phyloP scores from a whole-genome alignment of 2,113 vertebrate species.

The Neomonachus schauinslandi region DNA sequence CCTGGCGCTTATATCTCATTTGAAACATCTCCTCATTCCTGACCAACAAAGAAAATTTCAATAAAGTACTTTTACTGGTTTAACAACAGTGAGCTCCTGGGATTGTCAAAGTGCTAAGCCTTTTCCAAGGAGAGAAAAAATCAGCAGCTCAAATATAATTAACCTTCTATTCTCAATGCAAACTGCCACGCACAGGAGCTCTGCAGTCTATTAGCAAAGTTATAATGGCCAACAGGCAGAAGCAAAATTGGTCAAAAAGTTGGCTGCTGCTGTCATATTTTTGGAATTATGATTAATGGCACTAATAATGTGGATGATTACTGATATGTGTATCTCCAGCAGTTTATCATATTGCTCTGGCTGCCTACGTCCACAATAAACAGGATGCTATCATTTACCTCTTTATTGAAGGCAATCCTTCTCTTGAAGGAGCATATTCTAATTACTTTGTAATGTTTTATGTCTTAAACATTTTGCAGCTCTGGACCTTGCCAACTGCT shows the following conservation, averaged over 20 bases:
- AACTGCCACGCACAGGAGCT: slow-evolving; percentile 90
- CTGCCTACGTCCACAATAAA: slow-evolving; percentile 94
- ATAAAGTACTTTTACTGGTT: slow-evolving; percentile 90
- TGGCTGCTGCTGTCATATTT: slow-evolving; percentile 91
- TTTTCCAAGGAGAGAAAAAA: slow-evolving; percentile 90
- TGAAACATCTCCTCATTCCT: slow-evolving; percentile 91
- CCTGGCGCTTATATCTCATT: slow-evolving; percentile 87
- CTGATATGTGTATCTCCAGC: slow-evolving; percentile 92
- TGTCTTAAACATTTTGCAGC: slow-evolving; percentile 92
- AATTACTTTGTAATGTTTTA: slow-evolving; percentile 94
- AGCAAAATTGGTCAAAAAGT: slow-evolving; percentile 91
- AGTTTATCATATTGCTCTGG: slow-evolving; percentile 94
- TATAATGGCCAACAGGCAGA: slow-evolving; percentile 91
- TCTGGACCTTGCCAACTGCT: slow-evolving; percentile 91
- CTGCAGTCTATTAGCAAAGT: slow-evolving; percentile 89
- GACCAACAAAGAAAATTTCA: slow-evolving; percentile 94
- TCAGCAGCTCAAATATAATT: slow-evolving; percentile 97
- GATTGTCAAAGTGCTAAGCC: slow-evolving; percentile 90
- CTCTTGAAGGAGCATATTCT: slow-evolving; percentile 90
- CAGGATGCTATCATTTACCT: slow-evolving; percentile 94
- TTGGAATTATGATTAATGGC: slow-evolving; percentile 95
- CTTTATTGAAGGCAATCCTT: slow-evolving; percentile 92
- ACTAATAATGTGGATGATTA: slow-evolving; percentile 96
- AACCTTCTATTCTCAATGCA: slow-evolving; percentile 96
- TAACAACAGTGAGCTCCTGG: slow-evolving; percentile 89